Percentiles rank a stretch among this genome's conserved stretches.
phyloP scores from a whole-genome alignment of 2,888 invertebrate species.

The Thereva nobilitata region DNA sequence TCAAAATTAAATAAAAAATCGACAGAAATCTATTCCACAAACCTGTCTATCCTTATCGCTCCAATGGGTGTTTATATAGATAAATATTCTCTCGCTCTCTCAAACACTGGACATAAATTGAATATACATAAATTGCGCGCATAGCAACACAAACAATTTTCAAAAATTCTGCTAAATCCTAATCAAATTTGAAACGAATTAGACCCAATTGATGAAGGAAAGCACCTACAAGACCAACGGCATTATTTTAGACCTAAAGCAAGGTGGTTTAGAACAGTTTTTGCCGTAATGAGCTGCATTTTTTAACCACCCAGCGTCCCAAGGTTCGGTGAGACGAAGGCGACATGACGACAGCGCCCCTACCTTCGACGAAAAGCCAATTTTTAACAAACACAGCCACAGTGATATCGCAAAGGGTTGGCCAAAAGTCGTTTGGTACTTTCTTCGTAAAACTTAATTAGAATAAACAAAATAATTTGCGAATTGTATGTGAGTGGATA shows the following conservation, averaged over 20 bases:
- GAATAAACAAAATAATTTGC: too few species aligned
- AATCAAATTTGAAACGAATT: conserved; percentile 15
- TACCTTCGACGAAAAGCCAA: too few species aligned
- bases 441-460: too few species aligned
- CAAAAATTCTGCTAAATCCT: conserved; percentile 22
- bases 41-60: background rate
- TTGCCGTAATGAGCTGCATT: too few species aligned
- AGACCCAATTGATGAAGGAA: conserved; percentile 11
- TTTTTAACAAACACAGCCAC: background rate
- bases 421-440: background rate
- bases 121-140: conserved; percentile 28
- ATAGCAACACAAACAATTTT: conserved; percentile 29
- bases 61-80: conserved; percentile 3
- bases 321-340: too few species aligned
- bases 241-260: background rate
- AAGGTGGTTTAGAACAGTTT: too few species aligned
- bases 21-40: conserved; percentile 5
- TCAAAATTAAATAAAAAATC: conserved; percentile 9
- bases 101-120: conserved; percentile 19
- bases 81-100: background rate
- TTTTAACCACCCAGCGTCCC: too few species aligned
- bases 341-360: too few species aligned
- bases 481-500: too few species aligned
- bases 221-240: conserved; percentile 10
- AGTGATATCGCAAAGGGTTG: conserved; percentile 11